Conservation (phyloP, 2,797 vertebrate genomes). For the Pangasius krempfi region DNA sequence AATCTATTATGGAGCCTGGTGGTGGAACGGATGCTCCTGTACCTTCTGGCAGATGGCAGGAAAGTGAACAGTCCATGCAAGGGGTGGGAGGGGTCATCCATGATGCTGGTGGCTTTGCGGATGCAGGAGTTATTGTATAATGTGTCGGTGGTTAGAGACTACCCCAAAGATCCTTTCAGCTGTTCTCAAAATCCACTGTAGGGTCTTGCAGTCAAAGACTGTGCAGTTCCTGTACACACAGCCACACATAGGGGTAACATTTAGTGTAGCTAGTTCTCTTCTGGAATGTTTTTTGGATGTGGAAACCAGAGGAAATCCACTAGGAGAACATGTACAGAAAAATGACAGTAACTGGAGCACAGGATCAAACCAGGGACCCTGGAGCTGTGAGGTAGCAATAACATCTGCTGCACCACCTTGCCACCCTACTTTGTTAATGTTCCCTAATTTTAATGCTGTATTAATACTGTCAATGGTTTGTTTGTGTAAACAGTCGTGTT, state of each 20-base stretch:
- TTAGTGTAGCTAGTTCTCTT: neutral
- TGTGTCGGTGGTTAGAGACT: neutral
- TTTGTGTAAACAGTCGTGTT: neutral
- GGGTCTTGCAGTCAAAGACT: neutral
- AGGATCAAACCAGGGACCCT: neutral
- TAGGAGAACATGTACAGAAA: neutral
- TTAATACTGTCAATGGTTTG: neutral
- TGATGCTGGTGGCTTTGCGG: neutral
- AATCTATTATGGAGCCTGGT: neutral
- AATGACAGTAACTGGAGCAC: neutral
- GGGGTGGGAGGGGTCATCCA: neutral
- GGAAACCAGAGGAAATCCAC: neutral
- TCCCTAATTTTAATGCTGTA: neutral
- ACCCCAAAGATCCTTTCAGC: neutral
- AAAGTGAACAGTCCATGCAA: neutral
- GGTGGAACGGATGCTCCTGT: neutral
- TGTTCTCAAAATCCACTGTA: neutral
- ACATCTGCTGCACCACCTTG: neutral
- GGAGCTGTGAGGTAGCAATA: neutral
- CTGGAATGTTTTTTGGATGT: neutral
- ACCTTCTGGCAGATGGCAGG: neutral
- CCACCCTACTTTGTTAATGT: neutral
- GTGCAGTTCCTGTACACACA: neutral
- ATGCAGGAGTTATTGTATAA: neutral
- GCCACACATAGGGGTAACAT: neutral